Evolutionary conservation across 2,113 vertebrate species (phyloP), one percentile per base, ranked within the genome.

Genomic region (Aegithalos caudatus): DNA sequence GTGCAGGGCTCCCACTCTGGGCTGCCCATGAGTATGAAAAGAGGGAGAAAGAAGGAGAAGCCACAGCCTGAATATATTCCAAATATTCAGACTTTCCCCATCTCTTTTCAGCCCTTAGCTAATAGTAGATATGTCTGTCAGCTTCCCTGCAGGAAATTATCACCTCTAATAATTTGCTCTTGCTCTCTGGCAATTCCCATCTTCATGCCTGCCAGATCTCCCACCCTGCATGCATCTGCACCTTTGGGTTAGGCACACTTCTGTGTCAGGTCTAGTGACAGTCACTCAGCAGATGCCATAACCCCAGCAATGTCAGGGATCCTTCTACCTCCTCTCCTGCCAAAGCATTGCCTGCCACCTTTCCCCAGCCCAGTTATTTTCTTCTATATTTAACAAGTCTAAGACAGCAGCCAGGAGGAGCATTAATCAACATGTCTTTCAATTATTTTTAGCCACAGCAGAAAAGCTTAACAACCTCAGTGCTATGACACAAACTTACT

Each of bases 401-500:
- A 82, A 94, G 61, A 69, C 48, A 87, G 81, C 25, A 92, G 48
- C 18, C 76, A 74, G 67, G 40, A 83, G 53, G 69, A 93, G 81
- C 25, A 11, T 64, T 78, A 95, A 81, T 45, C 25, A 93, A 58
- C 5, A 3, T 14, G 51, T 18, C 85, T 85, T 79, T 70, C 84
- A 62, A 64, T 56, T 93, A 70, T 51, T 93, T 96, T 94, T 83
- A 96, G 76, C 31, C 73, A 64, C 48, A 72, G 31, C 37, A 81
- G 66, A 84, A 81, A n/a, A 74, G 69, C 51, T 92, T 77, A 86
- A 74, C 79, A 93, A 54, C 45, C 69, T 53, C 65, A 38, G 33
- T 12, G 6, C 62, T 53, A 42, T 0, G 11, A 44, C 66, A 14
- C 2, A 29, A 40, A 96, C 99, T 98, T 98, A 99, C 99, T 99